Base-by-base conservation (phyloP, 2,888 invertebrate species). In the Chironomus riparius region DNA sequence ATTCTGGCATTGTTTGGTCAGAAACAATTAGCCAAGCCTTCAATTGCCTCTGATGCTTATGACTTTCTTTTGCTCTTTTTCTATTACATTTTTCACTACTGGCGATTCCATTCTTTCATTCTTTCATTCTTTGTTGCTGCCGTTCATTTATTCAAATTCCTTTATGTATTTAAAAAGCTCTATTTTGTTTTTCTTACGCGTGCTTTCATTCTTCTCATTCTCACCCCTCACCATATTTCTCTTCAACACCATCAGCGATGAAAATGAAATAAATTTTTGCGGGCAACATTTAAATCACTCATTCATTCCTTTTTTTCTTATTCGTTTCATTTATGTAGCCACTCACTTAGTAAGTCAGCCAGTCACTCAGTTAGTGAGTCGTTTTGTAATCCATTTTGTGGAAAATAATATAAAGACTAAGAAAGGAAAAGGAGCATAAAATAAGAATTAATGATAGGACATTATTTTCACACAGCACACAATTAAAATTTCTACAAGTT, bases 221-320 rank as follows among this genome's bases (percentile, higher is more conserved):
- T 38, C 38, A 38, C 38, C 10, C 38, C 38, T 38, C 22, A 22
- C 62, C 62, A 22, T 22, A 18, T 22, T 12, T 21, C 12, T 21
- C 12, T 21, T 22, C n/a, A 62, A 62, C 12, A 12, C 18, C 18
- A 22, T 62, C 62, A 21, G 18, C 22, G 21, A 24, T 65, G 65
- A 21, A 24, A 65, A 65, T 65, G 12, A 65, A 65, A 65, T 65
- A 21, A 65, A 24, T 65, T 65, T 65, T 24, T 65, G 65, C 21
- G 22, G 65, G 24, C 21, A 65, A 21, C 65, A 24, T 65, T 65
- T 65, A 65, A 65, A 65, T 65, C 65, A 65, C 65, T 65, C 65
- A 65, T 24, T 65, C 56, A 56, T 56, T 18, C 56, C 4, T 56
- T 7, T 2, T n/a, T 4, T 4, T 24, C 2, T 50, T 50, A 5